phyloP scores from a whole-genome alignment of 2,113 vertebrate species.

The Motacilla tschutschensis region DNA sequence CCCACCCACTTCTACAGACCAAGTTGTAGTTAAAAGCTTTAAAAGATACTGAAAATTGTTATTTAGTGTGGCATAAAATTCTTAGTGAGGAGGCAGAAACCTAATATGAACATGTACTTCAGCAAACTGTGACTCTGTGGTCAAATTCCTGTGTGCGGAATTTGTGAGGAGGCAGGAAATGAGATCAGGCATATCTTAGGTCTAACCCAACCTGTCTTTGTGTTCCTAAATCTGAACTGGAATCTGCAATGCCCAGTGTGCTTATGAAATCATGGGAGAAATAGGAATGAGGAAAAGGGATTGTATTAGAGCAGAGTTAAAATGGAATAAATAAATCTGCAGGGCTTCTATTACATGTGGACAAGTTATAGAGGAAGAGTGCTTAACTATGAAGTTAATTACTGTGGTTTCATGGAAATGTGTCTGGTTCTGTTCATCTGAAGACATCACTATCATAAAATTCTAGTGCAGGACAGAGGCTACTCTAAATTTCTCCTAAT shows the following conservation, averaged over 20 bases:
- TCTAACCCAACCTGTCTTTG: background rate
- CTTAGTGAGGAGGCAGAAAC: background rate
- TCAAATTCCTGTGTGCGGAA: background rate
- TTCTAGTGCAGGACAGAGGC: background rate
- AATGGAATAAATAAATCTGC: background rate
- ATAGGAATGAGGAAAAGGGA: background rate
- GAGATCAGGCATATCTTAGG: background rate
- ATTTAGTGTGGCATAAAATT: background rate
- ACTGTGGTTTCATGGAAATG: background rate
- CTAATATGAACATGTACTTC: background rate
- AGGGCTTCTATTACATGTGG: background rate
- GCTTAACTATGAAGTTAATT: background rate
- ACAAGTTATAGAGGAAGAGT: background rate
- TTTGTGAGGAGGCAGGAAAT: background rate
- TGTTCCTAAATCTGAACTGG: background rate
- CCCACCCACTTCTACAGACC: background rate
- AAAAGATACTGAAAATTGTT: background rate
- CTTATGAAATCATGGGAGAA: background rate
- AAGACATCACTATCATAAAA: background rate
- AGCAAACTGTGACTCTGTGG: background rate
- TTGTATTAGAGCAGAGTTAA: background rate
- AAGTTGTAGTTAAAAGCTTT: background rate
- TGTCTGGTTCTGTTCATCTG: background rate
- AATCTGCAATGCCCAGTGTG: background rate
- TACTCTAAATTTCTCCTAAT: background rate